phyloP scores from a whole-genome alignment of 2,113 vertebrate species.

The Atractosteus spatula region DNA sequence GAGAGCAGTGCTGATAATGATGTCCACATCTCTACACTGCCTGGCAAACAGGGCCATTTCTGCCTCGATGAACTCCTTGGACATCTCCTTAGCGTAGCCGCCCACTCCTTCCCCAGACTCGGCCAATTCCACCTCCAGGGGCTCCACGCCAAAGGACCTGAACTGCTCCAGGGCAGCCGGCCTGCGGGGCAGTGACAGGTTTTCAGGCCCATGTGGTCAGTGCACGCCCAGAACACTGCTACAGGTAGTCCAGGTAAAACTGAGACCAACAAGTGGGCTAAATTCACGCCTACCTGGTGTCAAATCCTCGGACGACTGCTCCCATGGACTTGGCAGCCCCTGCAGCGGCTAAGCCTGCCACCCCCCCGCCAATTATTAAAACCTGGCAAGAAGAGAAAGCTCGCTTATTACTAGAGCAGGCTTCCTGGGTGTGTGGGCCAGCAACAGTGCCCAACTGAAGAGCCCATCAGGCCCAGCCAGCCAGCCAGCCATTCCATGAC shows the following conservation, averaged over 20 bases:
- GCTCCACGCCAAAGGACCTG: constrained; percentile 68
- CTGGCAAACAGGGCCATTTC: constrained; percentile 67
- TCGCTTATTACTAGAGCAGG: too few relatives aligned
- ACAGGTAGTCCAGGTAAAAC: too few relatives aligned
- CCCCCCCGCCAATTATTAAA: constrained; percentile 73
- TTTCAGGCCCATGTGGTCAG: too few relatives aligned
- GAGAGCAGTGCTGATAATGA: constrained; percentile 61
- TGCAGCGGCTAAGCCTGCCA: constrained; percentile 74
- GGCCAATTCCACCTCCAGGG: constrained; percentile 56
- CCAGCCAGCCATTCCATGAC: too few relatives aligned
- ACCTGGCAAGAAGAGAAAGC: constrained; percentile 40
- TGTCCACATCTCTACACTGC: constrained; percentile 65
- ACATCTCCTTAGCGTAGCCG: constrained; percentile 71
- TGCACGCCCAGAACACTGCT: too few relatives aligned
- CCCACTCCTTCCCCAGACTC: constrained; percentile 67
- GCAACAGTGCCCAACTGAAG: too few relatives aligned
- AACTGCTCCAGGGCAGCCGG: constrained; percentile 69
- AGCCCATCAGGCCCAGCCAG: too few relatives aligned
- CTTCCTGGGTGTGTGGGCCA: too few relatives aligned
- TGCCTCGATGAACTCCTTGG: constrained; percentile 67
- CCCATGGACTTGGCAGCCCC: constrained; percentile 77
- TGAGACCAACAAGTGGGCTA: background rate
- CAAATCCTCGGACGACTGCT: constrained; percentile 74
- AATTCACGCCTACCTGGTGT: constrained; percentile 58
- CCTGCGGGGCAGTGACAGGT: constrained; percentile 33